phyloP scores from a whole-genome alignment of 1,140 invertebrate species.

The Nebria ingens region DNA sequence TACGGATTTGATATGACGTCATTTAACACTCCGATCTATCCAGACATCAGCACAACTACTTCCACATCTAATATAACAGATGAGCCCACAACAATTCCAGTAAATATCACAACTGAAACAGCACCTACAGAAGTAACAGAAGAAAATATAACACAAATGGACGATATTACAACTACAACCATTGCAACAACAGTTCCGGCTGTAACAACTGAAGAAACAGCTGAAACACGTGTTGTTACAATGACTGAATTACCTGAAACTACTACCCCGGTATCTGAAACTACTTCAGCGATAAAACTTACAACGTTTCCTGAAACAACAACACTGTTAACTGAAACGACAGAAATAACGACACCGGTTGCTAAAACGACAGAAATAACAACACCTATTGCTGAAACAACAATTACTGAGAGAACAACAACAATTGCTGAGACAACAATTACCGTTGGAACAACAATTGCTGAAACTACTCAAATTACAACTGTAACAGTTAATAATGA shows the following conservation, averaged over 20 bases:
- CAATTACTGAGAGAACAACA: neutral
- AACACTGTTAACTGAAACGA: conserved; percentile 8
- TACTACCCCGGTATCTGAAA: conserved; percentile 13
- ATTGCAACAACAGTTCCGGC: conserved; percentile 1
- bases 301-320: conserved; percentile 15
- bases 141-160: conserved; percentile 11
- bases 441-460: neutral
- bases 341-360: conserved; percentile 32
- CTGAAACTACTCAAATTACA: neutral
- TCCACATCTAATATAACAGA: conserved; percentile 23
- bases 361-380: conserved; percentile 19
- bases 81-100: conserved; percentile 10
- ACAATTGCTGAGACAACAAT: conserved; percentile 8
- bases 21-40: conserved; percentile 29
- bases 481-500: neutral
- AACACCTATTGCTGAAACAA: neutral
- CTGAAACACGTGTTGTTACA: neutral
- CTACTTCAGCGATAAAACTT: conserved; percentile 13
- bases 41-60: conserved; percentile 24
- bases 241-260: conserved; percentile 13
- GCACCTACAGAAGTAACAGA: conserved; percentile 17
- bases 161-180: conserved; percentile 20
- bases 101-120: conserved; percentile 20
- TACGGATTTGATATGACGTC: conserved; percentile 62
- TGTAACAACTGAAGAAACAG: conserved; percentile 7